Evolutionary conservation across 1,140 invertebrate species (phyloP).

Genomic region (Euwallacea similis): DNA sequence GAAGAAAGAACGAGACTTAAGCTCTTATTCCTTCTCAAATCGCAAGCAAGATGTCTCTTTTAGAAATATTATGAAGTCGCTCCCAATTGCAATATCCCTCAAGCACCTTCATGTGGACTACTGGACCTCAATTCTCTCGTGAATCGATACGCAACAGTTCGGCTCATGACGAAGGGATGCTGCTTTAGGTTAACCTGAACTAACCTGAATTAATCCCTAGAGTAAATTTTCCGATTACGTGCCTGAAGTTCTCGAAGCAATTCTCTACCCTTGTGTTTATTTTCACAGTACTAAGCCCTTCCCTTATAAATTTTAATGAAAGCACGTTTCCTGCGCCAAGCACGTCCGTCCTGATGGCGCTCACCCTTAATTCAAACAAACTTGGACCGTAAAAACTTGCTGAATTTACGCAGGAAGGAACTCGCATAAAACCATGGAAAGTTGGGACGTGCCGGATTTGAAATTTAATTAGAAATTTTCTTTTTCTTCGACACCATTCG

Average conservation of each 20-base stretch:
- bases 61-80: too few species aligned
- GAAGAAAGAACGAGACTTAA: too few species aligned
- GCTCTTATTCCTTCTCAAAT: too few species aligned
- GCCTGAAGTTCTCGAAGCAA: background rate
- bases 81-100: too few species aligned
- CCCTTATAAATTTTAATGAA: constrained; percentile 20
- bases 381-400: constrained; percentile 14
- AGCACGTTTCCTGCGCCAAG: constrained; percentile 20
- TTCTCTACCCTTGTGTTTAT: constrained; percentile 11
- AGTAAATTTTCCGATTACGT: background rate
- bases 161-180: background rate
- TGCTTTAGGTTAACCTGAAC: background rate
- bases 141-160: background rate
- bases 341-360: constrained; percentile 24
- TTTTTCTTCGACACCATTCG: too few species aligned
- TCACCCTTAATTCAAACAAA: constrained; percentile 28
- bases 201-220: background rate
- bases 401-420: constrained; percentile 25
- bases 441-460: constrained; percentile 7
- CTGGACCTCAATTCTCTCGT: background rate
- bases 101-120: background rate
- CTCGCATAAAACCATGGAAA: constrained; percentile 13
- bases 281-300: constrained; percentile 8
- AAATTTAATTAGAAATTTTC: constrained; percentile 18
- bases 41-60: too few species aligned